Evolutionary conservation across 2,888 invertebrate species (phyloP), one percentile per base, ranked within the genome.

Genomic region (Andricus curvator): DNA sequence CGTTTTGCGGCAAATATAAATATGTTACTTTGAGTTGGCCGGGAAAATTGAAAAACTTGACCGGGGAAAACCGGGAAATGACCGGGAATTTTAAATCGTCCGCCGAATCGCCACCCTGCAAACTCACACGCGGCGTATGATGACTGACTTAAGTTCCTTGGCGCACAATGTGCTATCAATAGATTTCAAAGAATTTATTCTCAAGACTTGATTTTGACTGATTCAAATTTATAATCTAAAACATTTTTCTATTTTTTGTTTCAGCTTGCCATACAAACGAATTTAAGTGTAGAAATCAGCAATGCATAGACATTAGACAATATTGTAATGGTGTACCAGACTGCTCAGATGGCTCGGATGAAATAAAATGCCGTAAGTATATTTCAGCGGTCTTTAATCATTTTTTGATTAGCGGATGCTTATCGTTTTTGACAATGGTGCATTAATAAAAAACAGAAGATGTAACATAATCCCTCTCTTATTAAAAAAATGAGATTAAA

Each of bases 331-430:
- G 93, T 51, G 77, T 88, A 5, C 68, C 65, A 22, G 94, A 96
- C 84, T 96, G 96, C 88, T 88, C 90, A 41, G 95, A 95, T 84
- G 93, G 93, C 74, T 94, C 95, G 41, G 96, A 96, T 90, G 96
- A 96, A 91, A 74, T 85, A 79, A 94, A 94, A 85, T 96, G 96
- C 93, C 94, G 95, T 95, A 86, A 92, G 91, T 91, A 88, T 29
- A 62, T 29, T 62, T 11, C 15, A 25, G 25, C 2, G 4, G 1
- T 29, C 6, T 62, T 17, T 17, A 62, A 62, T 25, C 1, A 15
- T 62, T 2, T 15, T 29, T n/a, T n/a, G n/a, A n/a, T 22, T n/a
- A n/a, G 3, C n/a, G 11, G 15, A 62, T 29, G 48, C 20, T 51
- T 74, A 56, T 33, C 5, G 4, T 37, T 20, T 56, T 56, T n/a